phyloP scores from a whole-genome alignment of 1,140 invertebrate species.

The Atta cephalotes region DNA sequence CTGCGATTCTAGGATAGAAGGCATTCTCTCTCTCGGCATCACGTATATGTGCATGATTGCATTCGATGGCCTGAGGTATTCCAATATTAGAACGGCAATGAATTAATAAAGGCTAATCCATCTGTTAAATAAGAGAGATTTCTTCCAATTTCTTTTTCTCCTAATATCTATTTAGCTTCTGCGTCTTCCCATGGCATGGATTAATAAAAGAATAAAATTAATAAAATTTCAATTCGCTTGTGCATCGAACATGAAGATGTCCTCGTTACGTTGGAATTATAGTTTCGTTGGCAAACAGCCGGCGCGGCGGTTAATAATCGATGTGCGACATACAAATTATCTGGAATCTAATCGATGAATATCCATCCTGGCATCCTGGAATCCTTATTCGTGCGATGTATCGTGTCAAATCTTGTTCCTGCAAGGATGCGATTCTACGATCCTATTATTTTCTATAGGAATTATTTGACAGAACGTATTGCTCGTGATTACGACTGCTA shows the following conservation, averaged over 20 bases:
- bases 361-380: neutral
- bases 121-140: neutral
- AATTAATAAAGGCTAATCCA: conserved; percentile 36
- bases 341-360: neutral
- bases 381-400: conserved; percentile 15
- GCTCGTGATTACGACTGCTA: conserved; percentile 37
- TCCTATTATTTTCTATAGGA: neutral
- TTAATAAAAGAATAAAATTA: neutral
- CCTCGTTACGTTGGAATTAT: neutral
- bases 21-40: conserved; percentile 49
- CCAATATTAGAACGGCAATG: conserved; percentile 62
- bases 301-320: neutral
- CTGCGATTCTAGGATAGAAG: conserved; percentile 67
- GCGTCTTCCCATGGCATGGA: neutral
- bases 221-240: neutral
- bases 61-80: conserved; percentile 52
- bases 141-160: neutral
- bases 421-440: conserved; percentile 14
- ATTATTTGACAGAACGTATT: conserved; percentile 5
- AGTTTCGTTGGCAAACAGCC: neutral
- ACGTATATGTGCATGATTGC: conserved; percentile 71
- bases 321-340: neutral
- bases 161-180: neutral
- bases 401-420: conserved; percentile 28
- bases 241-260: neutral